Base-by-base conservation (phyloP, 2,113 vertebrate species). In the Camelus dromedarius region DNA sequence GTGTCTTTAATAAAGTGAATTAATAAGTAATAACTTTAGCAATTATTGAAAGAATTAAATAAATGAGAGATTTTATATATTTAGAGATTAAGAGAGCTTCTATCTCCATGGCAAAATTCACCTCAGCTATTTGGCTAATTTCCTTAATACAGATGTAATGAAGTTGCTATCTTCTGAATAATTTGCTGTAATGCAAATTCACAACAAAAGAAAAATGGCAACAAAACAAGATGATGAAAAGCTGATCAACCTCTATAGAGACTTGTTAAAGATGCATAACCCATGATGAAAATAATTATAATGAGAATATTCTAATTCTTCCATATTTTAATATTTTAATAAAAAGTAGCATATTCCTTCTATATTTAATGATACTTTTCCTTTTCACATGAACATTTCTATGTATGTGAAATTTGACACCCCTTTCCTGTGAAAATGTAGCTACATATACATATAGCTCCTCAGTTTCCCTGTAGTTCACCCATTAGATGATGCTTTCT, bases 1-100 rank as follows among this genome's bases (percentile, higher is more conserved):
- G 13, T n/a, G 7, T 26, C 16, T 94, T 81, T 86, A 76, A 70
- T 76, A 70, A 95, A 90, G 86, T 95, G 30, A 82, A 93, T 76
- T 56, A 86, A 42, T 75, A 88, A n/a, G 18, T 72, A 84, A 76
- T 92, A 80, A 62, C 46, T 72, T 72, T 67, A 76, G 19, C 50
- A 80, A 95, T 54, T 69, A 5, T 11, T 82, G 4, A 72, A 85
- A 73, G 3, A 75, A 73, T 58, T 79, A 85, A 35, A 35, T 86
- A 72, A 42, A 84, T 50, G 30, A 91, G 19, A 76, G 28, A 19
- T 67, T 79, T 79, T 79, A 58, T 58, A 54, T 58, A 32, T 50
- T 64, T 18, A 83, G 52, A 81, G 26, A 76, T 96, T 86, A 79
- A 90, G 8, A 81, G 18, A 72, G 4, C 20, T 85, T 62, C 30